phyloP scores from a whole-genome alignment of 2,888 invertebrate genomes.

The Rhabditoides inermis region DNA sequence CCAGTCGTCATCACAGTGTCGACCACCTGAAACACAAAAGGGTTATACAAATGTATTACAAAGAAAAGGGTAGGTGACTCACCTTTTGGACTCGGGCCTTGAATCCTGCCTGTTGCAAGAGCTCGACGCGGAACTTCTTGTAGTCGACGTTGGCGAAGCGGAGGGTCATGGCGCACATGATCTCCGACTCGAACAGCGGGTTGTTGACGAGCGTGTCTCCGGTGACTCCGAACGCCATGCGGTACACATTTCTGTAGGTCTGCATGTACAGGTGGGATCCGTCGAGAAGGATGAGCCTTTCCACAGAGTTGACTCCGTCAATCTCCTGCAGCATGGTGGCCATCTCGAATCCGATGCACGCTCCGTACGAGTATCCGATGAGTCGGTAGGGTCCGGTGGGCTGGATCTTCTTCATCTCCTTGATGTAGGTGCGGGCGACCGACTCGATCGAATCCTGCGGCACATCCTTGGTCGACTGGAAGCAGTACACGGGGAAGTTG shows the following conservation, averaged over 20 bases:
- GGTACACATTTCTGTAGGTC: slow-evolving; percentile 54
- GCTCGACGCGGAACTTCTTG: slow-evolving; percentile 60
- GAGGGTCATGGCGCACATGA: slow-evolving; percentile 73
- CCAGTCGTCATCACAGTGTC: slow-evolving; percentile 61
- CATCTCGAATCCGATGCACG: slow-evolving; percentile 88
- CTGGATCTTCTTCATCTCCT: slow-evolving; percentile 70
- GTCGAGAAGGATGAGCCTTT: slow-evolving; percentile 71
- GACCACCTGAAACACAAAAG: slow-evolving; percentile 54
- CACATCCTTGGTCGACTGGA: slow-evolving; percentile 49
- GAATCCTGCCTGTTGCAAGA: slow-evolving; percentile 62
- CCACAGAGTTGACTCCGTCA: slow-evolving; percentile 47
- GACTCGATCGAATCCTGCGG: slow-evolving; percentile 50
- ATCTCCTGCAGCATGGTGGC: slow-evolving; percentile 69
- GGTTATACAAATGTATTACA: neutral
- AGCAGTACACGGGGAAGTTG: slow-evolving; percentile 50
- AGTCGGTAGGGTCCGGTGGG: slow-evolving; percentile 76
- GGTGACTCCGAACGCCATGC: slow-evolving; percentile 52
- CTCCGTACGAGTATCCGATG: slow-evolving; percentile 90
- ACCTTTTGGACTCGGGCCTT: slow-evolving; percentile 60
- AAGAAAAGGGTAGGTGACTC: too few relatives aligned
- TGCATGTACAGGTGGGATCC: slow-evolving; percentile 62
- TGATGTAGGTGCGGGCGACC: slow-evolving; percentile 49
- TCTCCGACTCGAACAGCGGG: slow-evolving; percentile 56
- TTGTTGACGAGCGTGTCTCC: slow-evolving; percentile 51
- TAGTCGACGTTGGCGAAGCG: slow-evolving; percentile 70